phyloP scores from a whole-genome alignment of 2,797 vertebrate genomes.

The Halcyon leucocephala region DNA sequence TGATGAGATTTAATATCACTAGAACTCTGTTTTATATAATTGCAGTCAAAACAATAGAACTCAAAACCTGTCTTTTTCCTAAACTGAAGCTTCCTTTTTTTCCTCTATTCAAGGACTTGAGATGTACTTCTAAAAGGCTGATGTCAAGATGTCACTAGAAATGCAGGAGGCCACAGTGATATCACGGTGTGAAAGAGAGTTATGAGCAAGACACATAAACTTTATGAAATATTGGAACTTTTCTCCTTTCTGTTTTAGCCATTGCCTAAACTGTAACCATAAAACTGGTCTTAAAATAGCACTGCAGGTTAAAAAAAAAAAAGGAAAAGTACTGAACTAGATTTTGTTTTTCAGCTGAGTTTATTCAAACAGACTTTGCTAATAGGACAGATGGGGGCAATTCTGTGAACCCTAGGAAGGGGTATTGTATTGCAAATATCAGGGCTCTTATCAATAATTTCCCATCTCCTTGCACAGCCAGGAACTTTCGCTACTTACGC shows the following conservation, averaged over 20 bases:
- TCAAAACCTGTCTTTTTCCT: background rate
- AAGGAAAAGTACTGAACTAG: background rate
- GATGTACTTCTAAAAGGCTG: background rate
- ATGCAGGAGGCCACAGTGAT: background rate
- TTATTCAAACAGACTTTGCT: background rate
- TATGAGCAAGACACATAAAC: background rate
- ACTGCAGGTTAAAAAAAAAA: background rate
- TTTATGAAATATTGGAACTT: background rate
- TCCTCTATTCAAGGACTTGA: background rate
- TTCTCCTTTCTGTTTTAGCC: background rate
- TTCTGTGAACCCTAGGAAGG: background rate
- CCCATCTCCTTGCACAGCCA: background rate
- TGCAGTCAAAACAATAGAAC: background rate
- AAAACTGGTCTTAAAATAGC: slow-evolving; percentile 42
- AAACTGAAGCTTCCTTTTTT: background rate
- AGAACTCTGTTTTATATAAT: background rate
- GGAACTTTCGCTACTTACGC: background rate
- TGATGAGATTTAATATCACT: background rate
- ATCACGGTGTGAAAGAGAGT: background rate
- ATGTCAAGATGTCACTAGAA: background rate
- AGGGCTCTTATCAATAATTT: background rate
- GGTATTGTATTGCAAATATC: background rate
- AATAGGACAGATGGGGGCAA: background rate
- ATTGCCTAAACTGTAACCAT: background rate
- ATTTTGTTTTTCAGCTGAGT: slow-evolving; percentile 9